Conservation (phyloP, 1,140 invertebrate species). For the Dinothrombium tinctorium region DNA sequence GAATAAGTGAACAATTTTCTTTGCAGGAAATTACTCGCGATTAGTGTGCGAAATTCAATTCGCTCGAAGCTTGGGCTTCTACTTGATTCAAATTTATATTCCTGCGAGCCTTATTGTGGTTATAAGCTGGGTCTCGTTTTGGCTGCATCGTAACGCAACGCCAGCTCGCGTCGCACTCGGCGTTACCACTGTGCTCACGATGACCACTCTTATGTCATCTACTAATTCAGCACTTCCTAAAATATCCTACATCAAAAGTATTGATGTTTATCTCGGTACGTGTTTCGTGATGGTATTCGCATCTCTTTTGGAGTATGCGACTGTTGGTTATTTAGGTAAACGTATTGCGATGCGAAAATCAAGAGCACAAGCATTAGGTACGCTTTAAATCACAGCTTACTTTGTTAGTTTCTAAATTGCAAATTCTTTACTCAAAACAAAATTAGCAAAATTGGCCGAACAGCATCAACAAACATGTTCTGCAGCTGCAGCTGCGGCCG, state of each 20-base stretch:
- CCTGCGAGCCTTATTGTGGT: conserved; percentile 94
- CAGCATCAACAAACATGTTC: too few relatives aligned
- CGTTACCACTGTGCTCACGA: conserved; percentile 30
- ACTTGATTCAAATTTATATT: conserved; percentile 98
- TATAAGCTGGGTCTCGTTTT: conserved; percentile 94
- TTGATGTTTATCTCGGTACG: conserved; percentile 73
- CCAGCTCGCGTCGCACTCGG: conserved; percentile 85
- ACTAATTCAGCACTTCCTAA: conserved; percentile 27
- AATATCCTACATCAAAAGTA: conserved; percentile 30
- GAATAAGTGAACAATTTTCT: too few relatives aligned
- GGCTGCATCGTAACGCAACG: conserved; percentile 80
- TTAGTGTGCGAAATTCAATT: conserved; percentile 93
- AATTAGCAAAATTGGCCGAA: too few relatives aligned
- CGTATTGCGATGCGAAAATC: conserved; percentile 82
- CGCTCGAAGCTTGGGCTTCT: conserved; percentile 92
- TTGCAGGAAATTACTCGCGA: conserved; percentile 81
- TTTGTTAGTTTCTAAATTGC: too few relatives aligned
- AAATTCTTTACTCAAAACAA: too few relatives aligned
- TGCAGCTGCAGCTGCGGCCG: too few relatives aligned
- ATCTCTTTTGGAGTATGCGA: conserved; percentile 41
- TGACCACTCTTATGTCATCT: conserved; percentile 27
- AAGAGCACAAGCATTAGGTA: too few relatives aligned
- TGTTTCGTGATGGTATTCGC: conserved; percentile 22
- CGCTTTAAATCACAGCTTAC: too few relatives aligned
- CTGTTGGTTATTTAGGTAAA: conserved; percentile 82